Evolutionary conservation across 2,888 invertebrate genomes (phyloP).

Genomic region (Caenorhabditis virilis): DNA sequence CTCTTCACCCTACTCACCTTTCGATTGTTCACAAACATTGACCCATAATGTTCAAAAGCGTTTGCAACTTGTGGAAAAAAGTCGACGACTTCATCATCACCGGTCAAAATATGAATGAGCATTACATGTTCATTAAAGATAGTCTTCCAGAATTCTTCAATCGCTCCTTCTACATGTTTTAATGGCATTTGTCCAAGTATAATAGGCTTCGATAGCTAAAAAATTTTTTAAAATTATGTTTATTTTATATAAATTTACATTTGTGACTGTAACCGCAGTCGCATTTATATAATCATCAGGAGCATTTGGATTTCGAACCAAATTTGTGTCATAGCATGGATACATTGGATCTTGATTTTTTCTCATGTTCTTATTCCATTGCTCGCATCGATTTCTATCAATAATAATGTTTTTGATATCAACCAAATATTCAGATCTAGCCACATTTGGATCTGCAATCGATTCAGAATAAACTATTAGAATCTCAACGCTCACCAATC

Average conservation of each 20-base stretch:
- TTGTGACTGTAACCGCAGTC: constrained; percentile 13
- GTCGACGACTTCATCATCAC: constrained; percentile 15
- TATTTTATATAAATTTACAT: constrained; percentile 2
- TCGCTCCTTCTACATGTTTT: constrained; percentile 10
- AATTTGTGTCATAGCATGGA: constrained; percentile 18
- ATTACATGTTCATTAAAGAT: constrained; percentile 18
- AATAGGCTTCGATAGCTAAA: constrained; percentile 7
- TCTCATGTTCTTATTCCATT: constrained; percentile 24
- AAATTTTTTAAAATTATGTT: neutral
- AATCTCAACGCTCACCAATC: neutral
- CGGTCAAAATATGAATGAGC: constrained; percentile 24
- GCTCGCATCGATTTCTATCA: constrained; percentile 8
- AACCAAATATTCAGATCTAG: neutral
- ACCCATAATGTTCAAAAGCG: constrained; percentile 19
- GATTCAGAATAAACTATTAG: neutral
- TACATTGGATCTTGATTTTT: constrained; percentile 25
- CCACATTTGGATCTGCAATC: neutral
- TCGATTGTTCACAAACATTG: constrained; percentile 34
- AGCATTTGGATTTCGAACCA: constrained; percentile 15
- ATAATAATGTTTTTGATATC: neutral
- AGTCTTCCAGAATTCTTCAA: constrained; percentile 30
- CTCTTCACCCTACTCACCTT: too few relatives aligned
- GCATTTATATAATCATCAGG: constrained; percentile 30
- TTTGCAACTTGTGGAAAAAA: constrained; percentile 18
- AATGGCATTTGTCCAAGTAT: constrained; percentile 28